Base-by-base conservation (phyloP, 2,888 invertebrate genomes). In the Marronus borbonicus region DNA sequence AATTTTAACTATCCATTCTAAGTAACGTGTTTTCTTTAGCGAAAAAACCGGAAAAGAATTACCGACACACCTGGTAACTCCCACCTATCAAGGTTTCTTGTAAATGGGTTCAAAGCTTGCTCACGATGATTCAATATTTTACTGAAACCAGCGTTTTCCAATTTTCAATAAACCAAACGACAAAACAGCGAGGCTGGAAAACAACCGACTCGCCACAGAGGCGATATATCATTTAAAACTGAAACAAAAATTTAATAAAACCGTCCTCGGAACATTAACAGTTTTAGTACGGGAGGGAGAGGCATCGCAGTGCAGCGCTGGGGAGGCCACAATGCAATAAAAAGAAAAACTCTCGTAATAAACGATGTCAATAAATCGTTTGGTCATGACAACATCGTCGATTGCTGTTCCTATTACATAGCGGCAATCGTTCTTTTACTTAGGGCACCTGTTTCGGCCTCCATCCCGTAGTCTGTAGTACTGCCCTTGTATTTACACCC, bases 351-450 rank as follows among this genome's bases (percentile, higher is more conserved):
- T 81, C 80, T 78, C 75, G 80, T 81, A 81, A 82, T 82, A 80
- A 82, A 82, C 82, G 82, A 78, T 81, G 72, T 77, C 81, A 70
- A 81, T 82, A 84, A 84, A 84, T 84, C 83, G 83, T 81, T 81
- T 81, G 83, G 69, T 80, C 78, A 80, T 83, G 84, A 84, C 83
- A 60, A 55, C 44, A 49, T 24, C 72, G 39, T 74, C 72, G 72
- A 74, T 74, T 60, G 72, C 72, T 62, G 39, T 58, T 72, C 58
- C 72, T 60, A 60, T 60, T 74, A 60, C 72, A 44, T 8, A 74
- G 14, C 72, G 39, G n/a, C 44, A 14, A 44, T 20, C 44, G 60
- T 72, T 72, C 72, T 72, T 72, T 39, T 31, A 58, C 58, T 72
- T 55, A 72, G 58, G 36, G 1, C 39, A 58, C 14, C 20, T 80